phyloP scores from a whole-genome alignment of 2,797 vertebrate genomes.

The Coranthus polyacanthus region DNA sequence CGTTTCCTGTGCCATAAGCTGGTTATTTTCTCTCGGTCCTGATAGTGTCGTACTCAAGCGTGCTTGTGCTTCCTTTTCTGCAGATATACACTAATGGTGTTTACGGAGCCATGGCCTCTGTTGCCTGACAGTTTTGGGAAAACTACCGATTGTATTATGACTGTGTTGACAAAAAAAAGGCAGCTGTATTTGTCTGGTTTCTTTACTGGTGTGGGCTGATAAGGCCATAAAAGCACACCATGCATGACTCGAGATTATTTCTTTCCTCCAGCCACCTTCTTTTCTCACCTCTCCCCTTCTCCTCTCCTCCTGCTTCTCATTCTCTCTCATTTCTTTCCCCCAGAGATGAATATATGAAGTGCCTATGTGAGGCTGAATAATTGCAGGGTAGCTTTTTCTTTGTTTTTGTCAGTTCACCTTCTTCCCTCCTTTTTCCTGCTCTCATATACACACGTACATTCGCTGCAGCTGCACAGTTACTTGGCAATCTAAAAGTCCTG shows the following conservation, averaged over 20 bases:
- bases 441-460: constrained; percentile 8
- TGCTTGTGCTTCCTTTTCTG: constrained; percentile 34
- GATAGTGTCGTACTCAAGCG: constrained; percentile 56
- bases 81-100: constrained; percentile 57
- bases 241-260: constrained; percentile 61
- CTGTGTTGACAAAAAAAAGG: constrained; percentile 47
- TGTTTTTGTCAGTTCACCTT: constrained; percentile 38
- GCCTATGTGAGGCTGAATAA: constrained; percentile 54
- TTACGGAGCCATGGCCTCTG: constrained; percentile 39
- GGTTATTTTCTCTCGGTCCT: constrained; percentile 56
- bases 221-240: constrained; percentile 56
- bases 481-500: neutral
- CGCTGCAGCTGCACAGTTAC: constrained; percentile 27
- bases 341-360: constrained; percentile 59
- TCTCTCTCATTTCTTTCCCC: constrained; percentile 34
- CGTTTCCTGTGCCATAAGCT: constrained; percentile 62
- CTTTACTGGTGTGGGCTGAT: constrained; percentile 51
- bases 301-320: constrained; percentile 13
- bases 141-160: constrained; percentile 34
- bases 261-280: constrained; percentile 45
- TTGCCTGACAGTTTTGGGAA: constrained; percentile 43
- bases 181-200: constrained; percentile 35
- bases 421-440: neutral
- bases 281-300: constrained; percentile 13
- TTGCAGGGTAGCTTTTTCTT: constrained; percentile 40